phyloP scores from a whole-genome alignment of 2,888 invertebrate species.

The Charanyca ferruginea region DNA sequence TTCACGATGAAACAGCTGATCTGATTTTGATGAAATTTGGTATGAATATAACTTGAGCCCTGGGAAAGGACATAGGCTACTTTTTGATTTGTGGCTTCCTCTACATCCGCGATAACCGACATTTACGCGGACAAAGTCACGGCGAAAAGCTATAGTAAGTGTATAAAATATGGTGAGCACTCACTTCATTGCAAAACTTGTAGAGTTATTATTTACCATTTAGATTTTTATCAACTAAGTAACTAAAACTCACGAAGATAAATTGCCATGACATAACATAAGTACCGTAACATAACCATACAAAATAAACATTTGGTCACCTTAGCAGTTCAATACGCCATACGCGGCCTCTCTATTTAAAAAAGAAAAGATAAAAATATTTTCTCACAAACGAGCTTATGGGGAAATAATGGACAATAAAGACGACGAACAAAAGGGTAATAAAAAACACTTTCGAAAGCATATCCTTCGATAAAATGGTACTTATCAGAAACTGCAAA shows the following conservation, averaged over 20 bases:
- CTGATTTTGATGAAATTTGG: too few relatives aligned
- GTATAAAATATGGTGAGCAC: too few relatives aligned
- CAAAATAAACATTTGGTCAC: slow-evolving; percentile 24
- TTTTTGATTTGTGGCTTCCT: too few relatives aligned
- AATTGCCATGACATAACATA: slow-evolving; percentile 10
- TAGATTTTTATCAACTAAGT: slow-evolving; percentile 21
- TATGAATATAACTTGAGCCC: too few relatives aligned
- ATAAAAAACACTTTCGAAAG: slow-evolving; percentile 30
- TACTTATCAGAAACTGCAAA: slow-evolving; percentile 17
- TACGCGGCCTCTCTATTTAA: slow-evolving; percentile 1
- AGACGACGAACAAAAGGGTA: slow-evolving; percentile 36
- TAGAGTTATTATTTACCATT: neutral
- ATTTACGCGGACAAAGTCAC: too few relatives aligned
- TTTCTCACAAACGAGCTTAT: slow-evolving; percentile 33
- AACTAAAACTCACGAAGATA: slow-evolving; percentile 22
- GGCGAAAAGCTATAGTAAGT: too few relatives aligned
- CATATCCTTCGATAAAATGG: slow-evolving; percentile 26
- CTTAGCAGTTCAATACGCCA: slow-evolving; percentile 28
- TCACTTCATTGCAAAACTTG: neutral
- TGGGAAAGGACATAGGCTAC: too few relatives aligned
- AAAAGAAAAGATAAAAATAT: slow-evolving; percentile 6
- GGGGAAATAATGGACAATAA: slow-evolving; percentile 42
- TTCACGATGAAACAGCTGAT: too few relatives aligned
- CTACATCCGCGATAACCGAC: too few relatives aligned
- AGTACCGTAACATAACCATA: slow-evolving; percentile 11